Base-by-base conservation (phyloP, 2,113 vertebrate genomes). In the Cheirogaleus medius region DNA sequence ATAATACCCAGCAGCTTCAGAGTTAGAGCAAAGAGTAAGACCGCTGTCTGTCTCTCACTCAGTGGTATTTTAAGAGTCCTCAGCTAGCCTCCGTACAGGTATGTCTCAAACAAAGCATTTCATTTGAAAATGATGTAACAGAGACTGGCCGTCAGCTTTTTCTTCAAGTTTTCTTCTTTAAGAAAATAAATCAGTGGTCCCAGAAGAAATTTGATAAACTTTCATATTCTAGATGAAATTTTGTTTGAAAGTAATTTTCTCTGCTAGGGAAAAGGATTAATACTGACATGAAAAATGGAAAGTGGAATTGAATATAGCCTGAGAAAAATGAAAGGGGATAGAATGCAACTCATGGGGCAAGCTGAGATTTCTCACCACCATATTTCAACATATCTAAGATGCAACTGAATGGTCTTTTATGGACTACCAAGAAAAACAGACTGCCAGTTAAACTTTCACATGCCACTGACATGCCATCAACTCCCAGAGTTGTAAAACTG, bases 211-310 rank as follows among this genome's bases (percentile, higher is more conserved):
- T 2, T 42, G 64, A 82, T 77, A 77, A 44, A 39, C 14, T 82
- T 91, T 63, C 27, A 68, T 58, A 71, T 76, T 81, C 42, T 71
- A 73, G 74, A 21, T 80, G 34, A 87, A 54, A 77, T 81, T 84
- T 87, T 58, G 32, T 68, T 44, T 39, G 20, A 86, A 93, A 83
- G 42, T 74, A 39, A 71, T 78, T 77, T 87, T 92, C 54, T 97
- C 32, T 90, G 73, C 47, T 85, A n/a, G 44, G 32, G 12, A 34
- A 76, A 90, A 85, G 34, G 39, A 63, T 82, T 58, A n/a, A 82
- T 68, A 56, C 8, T 60, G 44, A 69, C 18, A 6, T 81, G 25
- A 87, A 76, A 44, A 54, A 21, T 84, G 47, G 32, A 47, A 88
- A 84, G 73, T 6, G 9, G 18, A 80, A 44, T 17, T 78, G 39